Base-by-base conservation (phyloP, 2,888 invertebrate species). In the Lepidochitona cinerea region DNA sequence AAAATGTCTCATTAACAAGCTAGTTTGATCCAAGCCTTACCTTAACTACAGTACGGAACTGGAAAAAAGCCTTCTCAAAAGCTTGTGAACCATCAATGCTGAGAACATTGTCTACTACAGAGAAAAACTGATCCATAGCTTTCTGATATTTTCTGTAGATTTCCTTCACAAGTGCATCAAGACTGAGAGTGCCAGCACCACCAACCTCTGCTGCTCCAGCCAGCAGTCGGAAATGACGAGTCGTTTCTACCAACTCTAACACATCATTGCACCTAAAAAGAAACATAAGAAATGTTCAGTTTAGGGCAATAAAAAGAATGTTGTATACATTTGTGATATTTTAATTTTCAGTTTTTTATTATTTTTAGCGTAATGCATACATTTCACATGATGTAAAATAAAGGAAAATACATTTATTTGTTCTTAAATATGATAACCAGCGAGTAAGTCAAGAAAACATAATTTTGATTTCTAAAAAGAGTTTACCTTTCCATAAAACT, bases 401-500 rank as follows among this genome's bases (percentile, higher is more conserved):
- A n/a, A n/a, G n/a, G n/a, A n/a, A n/a, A n/a, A n/a, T n/a, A n/a
- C n/a, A n/a, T n/a, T n/a, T n/a, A n/a, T n/a, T n/a, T n/a, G n/a
- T n/a, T n/a, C n/a, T n/a, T n/a, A n/a, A n/a, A n/a, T n/a, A n/a
- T n/a, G n/a, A n/a, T n/a, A n/a, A n/a, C n/a, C n/a, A n/a, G n/a
- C n/a, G n/a, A n/a, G n/a, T n/a, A n/a, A n/a, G n/a, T n/a, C 41
- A 41, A 41, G 41, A 41, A 41, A 41, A 41, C 41, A 41, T 41
- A 12, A 18, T 41, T 12, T 41, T 41, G 41, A 41, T 41, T 12
- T n/a, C n/a, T n/a, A n/a, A n/a, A n/a, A n/a, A n/a, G n/a, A n/a
- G n/a, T n/a, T n/a, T n/a, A 90, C 90, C 90, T 89, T 79, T 90
- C 90, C 89, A 90, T 90, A 79, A 90, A 90, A 67, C 83, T 85